Evolutionary conservation across 2,113 vertebrate genomes (phyloP).

Genomic region (Leucopsar rothschildi): DNA sequence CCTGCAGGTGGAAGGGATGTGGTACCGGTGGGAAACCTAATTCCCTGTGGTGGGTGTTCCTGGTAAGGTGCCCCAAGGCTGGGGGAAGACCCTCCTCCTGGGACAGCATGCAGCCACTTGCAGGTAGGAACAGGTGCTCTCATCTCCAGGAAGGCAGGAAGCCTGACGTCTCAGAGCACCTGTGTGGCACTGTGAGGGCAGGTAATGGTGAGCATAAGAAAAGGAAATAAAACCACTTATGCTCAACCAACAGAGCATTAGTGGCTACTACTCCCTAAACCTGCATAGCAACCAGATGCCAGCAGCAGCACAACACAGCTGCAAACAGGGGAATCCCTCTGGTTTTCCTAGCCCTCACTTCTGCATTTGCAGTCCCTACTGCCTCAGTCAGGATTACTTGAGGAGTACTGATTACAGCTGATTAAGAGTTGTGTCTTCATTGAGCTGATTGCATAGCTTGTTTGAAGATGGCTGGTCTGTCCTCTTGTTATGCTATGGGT

Average conservation of each 20-base stretch:
- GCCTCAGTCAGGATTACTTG: not conserved
- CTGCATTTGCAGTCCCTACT: not conserved
- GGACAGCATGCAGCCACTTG: not conserved
- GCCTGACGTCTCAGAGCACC: not conserved
- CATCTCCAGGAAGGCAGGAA: not conserved
- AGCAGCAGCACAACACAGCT: not conserved
- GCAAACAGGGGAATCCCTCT: not conserved
- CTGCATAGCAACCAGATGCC: fast-evolving
- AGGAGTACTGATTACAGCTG: not conserved
- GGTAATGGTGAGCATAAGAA: not conserved
- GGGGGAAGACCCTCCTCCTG: not conserved
- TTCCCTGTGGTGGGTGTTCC: not conserved
- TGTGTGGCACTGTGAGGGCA: fast-evolving
- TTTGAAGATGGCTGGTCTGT: not conserved
- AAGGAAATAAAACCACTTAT: not conserved
- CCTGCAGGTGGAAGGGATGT: not conserved
- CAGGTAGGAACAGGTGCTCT: not conserved
- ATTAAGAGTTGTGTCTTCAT: not conserved
- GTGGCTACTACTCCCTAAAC: not conserved
- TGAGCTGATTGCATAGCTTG: not conserved
- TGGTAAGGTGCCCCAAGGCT: fast-evolving
- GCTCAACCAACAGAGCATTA: not conserved
- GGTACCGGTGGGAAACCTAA: not conserved
- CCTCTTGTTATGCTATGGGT: not conserved
- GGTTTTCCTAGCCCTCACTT: not conserved